phyloP scores from a whole-genome alignment of 2,888 invertebrate species.

The Agrotis segetum region DNA sequence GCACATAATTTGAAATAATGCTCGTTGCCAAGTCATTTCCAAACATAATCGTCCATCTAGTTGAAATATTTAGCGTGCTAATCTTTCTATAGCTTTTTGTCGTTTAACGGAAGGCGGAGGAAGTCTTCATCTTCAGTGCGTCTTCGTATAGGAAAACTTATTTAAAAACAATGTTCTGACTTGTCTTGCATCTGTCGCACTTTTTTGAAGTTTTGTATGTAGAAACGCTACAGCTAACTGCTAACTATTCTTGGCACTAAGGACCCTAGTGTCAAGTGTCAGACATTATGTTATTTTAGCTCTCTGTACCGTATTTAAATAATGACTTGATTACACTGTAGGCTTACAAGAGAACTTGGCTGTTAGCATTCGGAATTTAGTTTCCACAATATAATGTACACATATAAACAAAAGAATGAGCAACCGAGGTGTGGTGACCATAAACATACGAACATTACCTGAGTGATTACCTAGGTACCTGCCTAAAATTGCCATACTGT shows the following conservation, averaged over 20 bases:
- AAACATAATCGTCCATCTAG: constrained; percentile 24
- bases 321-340: constrained; percentile 49
- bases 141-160: constrained; percentile 21
- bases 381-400: constrained; percentile 2
- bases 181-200: background rate
- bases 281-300: constrained; percentile 35
- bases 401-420: too few species aligned
- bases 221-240: constrained; percentile 13
- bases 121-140: constrained; percentile 22
- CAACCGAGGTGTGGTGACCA: too few species aligned
- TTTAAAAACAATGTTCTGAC: constrained; percentile 19
- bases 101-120: constrained; percentile 19
- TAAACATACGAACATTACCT: too few species aligned
- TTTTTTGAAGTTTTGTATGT: constrained; percentile 4
- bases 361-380: background rate
- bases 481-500: too few species aligned
- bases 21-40: constrained; percentile 21
- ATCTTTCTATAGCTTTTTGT: constrained; percentile 37
- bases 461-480: too few species aligned
- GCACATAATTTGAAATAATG: constrained; percentile 7
- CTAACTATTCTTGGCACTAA: constrained; percentile 23
- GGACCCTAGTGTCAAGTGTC: constrained; percentile 39
- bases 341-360: constrained; percentile 4
- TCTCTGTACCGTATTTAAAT: constrained; percentile 52
- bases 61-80: constrained; percentile 6